A percentile compares a stretch with the other conserved stretches of the same genome.
phyloP scores from a whole-genome alignment of 2,113 vertebrate genomes.

The Pterocles gutturalis region DNA sequence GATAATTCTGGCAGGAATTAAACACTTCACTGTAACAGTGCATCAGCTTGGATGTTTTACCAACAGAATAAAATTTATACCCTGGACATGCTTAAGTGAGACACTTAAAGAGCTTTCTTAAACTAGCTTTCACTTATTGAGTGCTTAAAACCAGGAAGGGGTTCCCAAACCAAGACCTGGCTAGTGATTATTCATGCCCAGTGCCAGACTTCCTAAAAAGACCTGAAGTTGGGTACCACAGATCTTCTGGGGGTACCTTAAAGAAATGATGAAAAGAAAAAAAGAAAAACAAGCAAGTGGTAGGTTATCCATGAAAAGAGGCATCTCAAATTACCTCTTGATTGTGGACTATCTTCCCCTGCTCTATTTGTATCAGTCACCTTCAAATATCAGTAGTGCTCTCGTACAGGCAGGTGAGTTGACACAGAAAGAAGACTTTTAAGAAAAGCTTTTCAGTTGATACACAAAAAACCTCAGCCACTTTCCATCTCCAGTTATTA shows the following conservation, averaged over 20 bases:
- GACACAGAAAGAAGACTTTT: neutral
- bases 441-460: neutral
- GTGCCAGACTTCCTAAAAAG: neutral
- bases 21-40: neutral
- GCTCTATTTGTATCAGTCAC: neutral
- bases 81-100: neutral
- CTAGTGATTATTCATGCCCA: neutral
- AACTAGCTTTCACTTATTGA: neutral
- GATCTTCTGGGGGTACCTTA: neutral
- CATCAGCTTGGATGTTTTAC: neutral
- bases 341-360: neutral
- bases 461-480: neutral
- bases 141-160: neutral
- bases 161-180: neutral
- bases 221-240: neutral
- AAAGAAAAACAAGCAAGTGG: neutral
- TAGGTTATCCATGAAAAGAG: neutral
- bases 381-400: neutral
- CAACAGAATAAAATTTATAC: neutral
- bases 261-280: neutral
- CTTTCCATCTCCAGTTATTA: neutral
- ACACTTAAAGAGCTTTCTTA: neutral
- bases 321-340: neutral
- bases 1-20: neutral
- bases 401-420: neutral